Base-by-base conservation (phyloP, 2,888 invertebrate genomes). In the Macropis europaea region DNA sequence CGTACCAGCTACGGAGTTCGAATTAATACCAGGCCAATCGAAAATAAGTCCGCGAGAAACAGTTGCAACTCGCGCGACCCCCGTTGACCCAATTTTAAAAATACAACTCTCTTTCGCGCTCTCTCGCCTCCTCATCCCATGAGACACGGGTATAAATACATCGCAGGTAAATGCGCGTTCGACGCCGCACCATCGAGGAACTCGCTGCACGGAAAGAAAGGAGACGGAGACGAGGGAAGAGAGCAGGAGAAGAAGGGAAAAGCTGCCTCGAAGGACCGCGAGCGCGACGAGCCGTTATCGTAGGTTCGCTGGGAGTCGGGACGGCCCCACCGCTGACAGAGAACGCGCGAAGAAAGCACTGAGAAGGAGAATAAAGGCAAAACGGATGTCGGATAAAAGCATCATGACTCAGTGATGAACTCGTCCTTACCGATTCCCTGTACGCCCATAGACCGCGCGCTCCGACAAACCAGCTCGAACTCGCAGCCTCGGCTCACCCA, bases 381-480 rank as follows among this genome's bases (percentile, higher is more conserved):
- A 61, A 53, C 69, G 73, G 82, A 81, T 76, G 84, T 79, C 81
- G 84, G 88, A 88, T 88, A 88, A 89, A 88, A 89, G 89, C 89
- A 85, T 88, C 89, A 82, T 89, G 89, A 89, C 82, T 89, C 86
- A 89, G 86, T 85, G 86, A 89, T 89, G 88, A 89, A 85, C 81
- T 81, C 79, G 80, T 74, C 80, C 75, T 82, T 81, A 66, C 63
- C 79, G 52, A 74, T 57, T 53, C 69, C 60, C 76, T 36, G n/a
- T 36, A 45, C 75, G 19, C 42, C 19, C 67, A 26, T 62, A 53
- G 36, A 24, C 17, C 28, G 54, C 19, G 26, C 30, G 43, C 50
- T 47, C 17, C 38, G 34, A 32, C 28, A n/a, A n/a, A n/a, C n/a
- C n/a, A n/a, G n/a, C n/a, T n/a, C 19, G 17, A 40, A 50, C 53